These are phyloP conservation scores for Gobiocypris rarus DNA, from an alignment of 2,113 vertebrate genomes.

Conservation along the genomic window DNA sequence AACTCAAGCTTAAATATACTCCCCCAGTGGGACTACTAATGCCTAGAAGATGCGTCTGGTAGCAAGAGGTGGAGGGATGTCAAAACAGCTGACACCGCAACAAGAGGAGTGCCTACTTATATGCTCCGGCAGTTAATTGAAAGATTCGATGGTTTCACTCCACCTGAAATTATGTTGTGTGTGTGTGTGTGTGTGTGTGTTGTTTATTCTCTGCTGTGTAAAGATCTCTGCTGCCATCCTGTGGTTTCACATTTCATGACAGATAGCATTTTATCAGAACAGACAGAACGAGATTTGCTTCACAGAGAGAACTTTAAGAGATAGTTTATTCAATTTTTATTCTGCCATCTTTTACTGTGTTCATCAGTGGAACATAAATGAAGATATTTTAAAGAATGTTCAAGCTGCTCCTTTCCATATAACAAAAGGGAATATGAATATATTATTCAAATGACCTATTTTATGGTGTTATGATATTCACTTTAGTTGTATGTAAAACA, in stretches of 20 bases:
- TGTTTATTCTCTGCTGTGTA: not conserved
- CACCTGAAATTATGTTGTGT: too few relatives aligned
- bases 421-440: not conserved
- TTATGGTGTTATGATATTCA: not conserved
- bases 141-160: too few relatives aligned
- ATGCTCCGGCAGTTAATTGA: too few relatives aligned
- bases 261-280: not conserved
- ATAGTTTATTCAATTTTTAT: not conserved
- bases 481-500: not conserved
- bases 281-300: not conserved
- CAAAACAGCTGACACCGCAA: too few relatives aligned
- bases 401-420: not conserved
- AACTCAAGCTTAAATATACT: too few relatives aligned
- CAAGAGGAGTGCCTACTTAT: too few relatives aligned
- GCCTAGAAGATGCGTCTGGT: too few relatives aligned
- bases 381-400: not conserved
- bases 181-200: too few relatives aligned
- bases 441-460: not conserved
- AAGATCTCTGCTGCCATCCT: slow-evolving; percentile 47
- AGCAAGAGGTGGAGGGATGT: too few relatives aligned
- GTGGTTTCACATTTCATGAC: slow-evolving; percentile 27
- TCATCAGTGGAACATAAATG: not conserved
- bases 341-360: not conserved
- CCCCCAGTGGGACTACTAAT: too few relatives aligned
- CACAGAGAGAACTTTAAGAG: not conserved